These are phyloP conservation scores for Orthosia gracilis DNA, from an alignment of 2,888 invertebrate species.

Conservation along the genomic window DNA sequence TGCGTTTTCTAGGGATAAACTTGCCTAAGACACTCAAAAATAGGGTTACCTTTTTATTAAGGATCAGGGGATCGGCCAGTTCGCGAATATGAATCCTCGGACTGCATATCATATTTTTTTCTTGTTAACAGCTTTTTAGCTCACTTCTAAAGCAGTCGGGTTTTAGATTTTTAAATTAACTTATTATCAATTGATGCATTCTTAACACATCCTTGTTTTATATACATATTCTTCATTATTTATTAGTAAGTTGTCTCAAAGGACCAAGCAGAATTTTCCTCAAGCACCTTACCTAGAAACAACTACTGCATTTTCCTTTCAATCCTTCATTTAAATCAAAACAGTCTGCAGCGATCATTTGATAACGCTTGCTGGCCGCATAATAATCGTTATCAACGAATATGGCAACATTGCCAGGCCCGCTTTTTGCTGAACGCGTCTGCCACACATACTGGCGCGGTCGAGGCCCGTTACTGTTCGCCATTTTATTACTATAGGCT, in stretches of 20 bases:
- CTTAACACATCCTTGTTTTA: background rate
- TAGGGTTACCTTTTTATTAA: too few relatives aligned
- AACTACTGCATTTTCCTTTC: constrained; percentile 33
- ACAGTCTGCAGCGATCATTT: constrained; percentile 63
- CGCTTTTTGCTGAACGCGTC: constrained; percentile 79
- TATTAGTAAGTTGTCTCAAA: background rate
- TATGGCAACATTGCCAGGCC: constrained; percentile 76
- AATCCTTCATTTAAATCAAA: constrained; percentile 57
- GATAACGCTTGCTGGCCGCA: constrained; percentile 71
- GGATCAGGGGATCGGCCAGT: too few relatives aligned
- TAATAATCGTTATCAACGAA: constrained; percentile 83
- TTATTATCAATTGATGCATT: background rate
- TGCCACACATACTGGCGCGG: constrained; percentile 82
- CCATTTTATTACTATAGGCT: constrained; percentile 53
- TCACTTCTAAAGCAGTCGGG: too few relatives aligned
- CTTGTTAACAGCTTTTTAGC: too few relatives aligned
- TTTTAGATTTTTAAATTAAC: too few relatives aligned
- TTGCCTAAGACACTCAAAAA: too few relatives aligned
- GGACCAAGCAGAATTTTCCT: constrained; percentile 14
- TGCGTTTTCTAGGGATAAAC: too few relatives aligned
- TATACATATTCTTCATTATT: background rate
- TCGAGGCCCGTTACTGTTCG: constrained; percentile 79
- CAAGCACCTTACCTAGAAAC: background rate
- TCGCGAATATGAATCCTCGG: too few relatives aligned
- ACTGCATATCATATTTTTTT: too few relatives aligned